Evolutionary conservation across 1,140 invertebrate species (phyloP), one percentile per base, ranked within the genome.

Genomic region (Lethrus apterus): DNA sequence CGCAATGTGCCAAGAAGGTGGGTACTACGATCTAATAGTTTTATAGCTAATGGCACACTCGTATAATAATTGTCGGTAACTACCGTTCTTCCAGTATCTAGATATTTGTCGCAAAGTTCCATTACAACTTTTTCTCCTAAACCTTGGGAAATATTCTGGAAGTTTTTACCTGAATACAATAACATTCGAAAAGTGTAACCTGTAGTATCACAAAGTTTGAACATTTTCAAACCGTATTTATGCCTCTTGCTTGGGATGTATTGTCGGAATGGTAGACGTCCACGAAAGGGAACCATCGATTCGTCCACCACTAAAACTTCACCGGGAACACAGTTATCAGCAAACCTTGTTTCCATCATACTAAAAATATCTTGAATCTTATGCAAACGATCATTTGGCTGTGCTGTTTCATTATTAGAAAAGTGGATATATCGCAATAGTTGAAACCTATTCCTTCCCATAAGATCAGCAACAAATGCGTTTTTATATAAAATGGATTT

Each of bases 211-310:
- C 64, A 67, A 3, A 68, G 29, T 50, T 70, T 70, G 52, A 62
- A 69, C 23, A 67, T 31, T 54, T 69, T 67, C 0, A 69, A 58
- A n/a, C 65, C 65, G 53, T 62, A 69, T 56, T 65, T 68, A 44
- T 65, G 62, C 4, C 48, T 17, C 51, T 68, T 69, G 44, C 64
- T 58, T 49, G 55, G 55, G 21, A 66, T 58, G 44, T 70, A 68
- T 43, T 69, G 65, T 7, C 54, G 46, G 40, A 64, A 68, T 52
- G 46, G 41, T 11, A 70, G 52, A 21, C 63, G 50, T 4, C 65
- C 64, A 40, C 57, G 50, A 56, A 65, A 70, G 1, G 66, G 64
- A 14, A 70, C 55, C 55, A 70, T 59, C 1, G 57, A 57, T 57
- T 70, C 66, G 51, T 69, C 63, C 17, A 68, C 30, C 7, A 44